A percentile compares a stretch with the other conserved stretches of the same genome.
These are phyloP conservation scores for Pocillopora meandrina DNA, from an alignment of 92 coral and sea anemone species.

Conservation along the genomic window DNA sequence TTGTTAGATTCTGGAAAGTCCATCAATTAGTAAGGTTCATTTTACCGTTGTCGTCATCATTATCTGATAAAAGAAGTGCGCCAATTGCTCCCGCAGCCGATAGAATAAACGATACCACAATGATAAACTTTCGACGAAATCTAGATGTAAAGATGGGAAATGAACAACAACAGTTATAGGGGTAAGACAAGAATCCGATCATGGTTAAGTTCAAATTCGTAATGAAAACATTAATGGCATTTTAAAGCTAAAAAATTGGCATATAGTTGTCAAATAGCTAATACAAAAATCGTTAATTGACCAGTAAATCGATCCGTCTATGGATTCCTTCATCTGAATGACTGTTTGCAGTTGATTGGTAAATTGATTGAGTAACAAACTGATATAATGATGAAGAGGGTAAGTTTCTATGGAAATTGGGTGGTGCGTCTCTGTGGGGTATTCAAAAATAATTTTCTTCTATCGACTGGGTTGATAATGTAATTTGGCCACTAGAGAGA, in stretches of 20 bases:
- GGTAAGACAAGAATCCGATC: not conserved
- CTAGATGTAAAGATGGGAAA: not conserved
- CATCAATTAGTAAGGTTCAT: not conserved
- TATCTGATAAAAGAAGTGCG: conserved; percentile 16
- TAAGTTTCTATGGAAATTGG: not conserved
- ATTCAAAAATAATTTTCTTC: too few species aligned
- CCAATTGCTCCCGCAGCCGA: conserved; percentile 23
- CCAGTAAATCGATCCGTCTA: too few species aligned
- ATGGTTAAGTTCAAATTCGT: not conserved
- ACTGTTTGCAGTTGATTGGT: too few species aligned
- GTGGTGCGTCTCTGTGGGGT: not conserved
- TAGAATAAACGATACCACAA: not conserved
- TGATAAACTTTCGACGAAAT: conserved; percentile 14
- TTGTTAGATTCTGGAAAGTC: not conserved
- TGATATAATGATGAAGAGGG: too few species aligned
- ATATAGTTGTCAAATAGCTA: too few species aligned
- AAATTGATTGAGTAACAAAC: too few species aligned
- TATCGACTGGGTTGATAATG: too few species aligned
- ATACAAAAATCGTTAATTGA: too few species aligned
- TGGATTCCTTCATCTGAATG: too few species aligned
- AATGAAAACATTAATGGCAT: too few species aligned
- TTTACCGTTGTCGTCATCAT: conserved; percentile 17
- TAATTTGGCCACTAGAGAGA: too few species aligned
- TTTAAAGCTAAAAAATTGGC: not conserved
- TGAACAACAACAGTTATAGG: not conserved